A percentile compares a stretch with the other conserved stretches of the same genome.
Evolutionary conservation across 2,888 invertebrate species (phyloP).

Genomic region (Metacarcinus magister): DNA sequence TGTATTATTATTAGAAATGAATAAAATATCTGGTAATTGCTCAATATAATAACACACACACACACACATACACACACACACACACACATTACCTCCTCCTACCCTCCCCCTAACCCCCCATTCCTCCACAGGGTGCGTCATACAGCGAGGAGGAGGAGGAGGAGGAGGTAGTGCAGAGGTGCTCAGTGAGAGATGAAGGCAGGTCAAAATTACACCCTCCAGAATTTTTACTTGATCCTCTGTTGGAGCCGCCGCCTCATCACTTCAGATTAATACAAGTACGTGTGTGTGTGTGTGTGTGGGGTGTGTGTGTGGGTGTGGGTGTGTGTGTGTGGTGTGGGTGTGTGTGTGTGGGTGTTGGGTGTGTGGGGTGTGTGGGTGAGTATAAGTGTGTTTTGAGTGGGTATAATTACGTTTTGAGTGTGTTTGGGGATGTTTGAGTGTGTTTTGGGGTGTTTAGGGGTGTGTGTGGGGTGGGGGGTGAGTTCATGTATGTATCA

Average conservation of each 20-base stretch:
- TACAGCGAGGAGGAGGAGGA: slow-evolving; percentile 81
- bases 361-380: neutral
- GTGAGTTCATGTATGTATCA: too few relatives aligned
- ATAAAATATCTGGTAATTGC: too few relatives aligned
- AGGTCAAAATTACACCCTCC: slow-evolving; percentile 80
- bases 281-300: neutral
- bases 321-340: neutral
- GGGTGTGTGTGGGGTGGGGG: neutral
- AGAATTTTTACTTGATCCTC: slow-evolving; percentile 80
- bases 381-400: neutral
- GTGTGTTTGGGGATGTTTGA: too few relatives aligned
- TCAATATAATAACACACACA: neutral
- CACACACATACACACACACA: neutral
- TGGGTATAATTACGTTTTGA: too few relatives aligned
- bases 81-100: neutral
- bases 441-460: too few relatives aligned
- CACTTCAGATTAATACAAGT: slow-evolving; percentile 74
- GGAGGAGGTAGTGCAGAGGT: slow-evolving; percentile 76
- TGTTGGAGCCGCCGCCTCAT: slow-evolving; percentile 76
- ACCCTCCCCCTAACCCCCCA: too few relatives aligned
- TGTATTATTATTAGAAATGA: too few relatives aligned
- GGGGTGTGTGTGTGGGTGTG: slow-evolving; percentile 29
- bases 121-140: slow-evolving; percentile 71
- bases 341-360: neutral
- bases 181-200: slow-evolving; percentile 82